Evolutionary conservation across 2,888 invertebrate species (phyloP), one percentile per base, ranked within the genome.

Genomic region (Cataglyphis altisquamis): DNA sequence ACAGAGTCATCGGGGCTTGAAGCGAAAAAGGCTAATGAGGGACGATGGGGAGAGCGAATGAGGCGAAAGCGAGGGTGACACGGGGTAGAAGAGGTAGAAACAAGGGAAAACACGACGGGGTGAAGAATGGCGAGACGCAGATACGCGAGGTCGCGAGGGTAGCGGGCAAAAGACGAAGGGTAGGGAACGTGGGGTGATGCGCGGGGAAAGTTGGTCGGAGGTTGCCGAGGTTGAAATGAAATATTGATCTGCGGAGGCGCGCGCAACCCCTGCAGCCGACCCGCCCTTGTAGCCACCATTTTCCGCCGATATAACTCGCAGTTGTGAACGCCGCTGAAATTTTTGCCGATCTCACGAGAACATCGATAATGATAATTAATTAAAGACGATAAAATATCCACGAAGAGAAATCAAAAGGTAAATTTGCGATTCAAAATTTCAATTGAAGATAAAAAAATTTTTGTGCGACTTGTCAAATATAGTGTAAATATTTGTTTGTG

Each of bases 231-330:
- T 88, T 93, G 92, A 94, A 94, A 94, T 94, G 94, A 94, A 94
- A 94, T 94, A 94, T 94, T 94, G 94, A 94, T 94, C 94, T 92
- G 91, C 87, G 90, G 92, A 89, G 91, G 94, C 94, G 94, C 94
- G 94, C 94, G 94, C 94, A 94, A 91, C 92, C 92, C 93, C 94
- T 94, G 94, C 94, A 93, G 91, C 91, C 91, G 88, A 91, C 91
- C 87, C 87, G 84, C 89, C 86, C 90, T 91, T 88, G 90, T 88
- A 89, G 90, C 92, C 90, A 91, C 91, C 93, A 93, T 92, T 92
- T 91, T 90, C 90, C 86, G 81, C 85, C 82, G 81, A 48, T 70
- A 52, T 70, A 48, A 82, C 86, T 81, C 86, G 68, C 85, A 84
- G 83, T 87, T 74, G 82, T 82, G 78, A 86, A 82, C 66, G 63